Conservation (phyloP, 92 coral and sea anemone genomes). For the Zoanthus gigantus region DNA sequence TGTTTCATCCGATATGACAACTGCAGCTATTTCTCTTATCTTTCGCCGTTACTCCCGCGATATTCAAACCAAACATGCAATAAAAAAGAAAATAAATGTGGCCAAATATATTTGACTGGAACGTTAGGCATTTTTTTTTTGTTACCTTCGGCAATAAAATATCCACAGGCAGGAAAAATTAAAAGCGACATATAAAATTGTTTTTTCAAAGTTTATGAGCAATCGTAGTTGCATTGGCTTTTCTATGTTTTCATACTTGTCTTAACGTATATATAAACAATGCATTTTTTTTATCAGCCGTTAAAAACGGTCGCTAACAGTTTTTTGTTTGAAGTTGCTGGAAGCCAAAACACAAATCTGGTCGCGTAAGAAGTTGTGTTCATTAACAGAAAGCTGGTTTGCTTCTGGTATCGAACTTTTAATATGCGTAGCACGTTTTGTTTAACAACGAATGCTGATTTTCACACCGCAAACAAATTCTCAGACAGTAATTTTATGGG, state of each 20-base stretch:
- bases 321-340: neutral
- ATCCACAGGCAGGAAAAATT: neutral
- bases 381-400: neutral
- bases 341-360: neutral
- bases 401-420: neutral
- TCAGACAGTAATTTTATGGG: conserved; percentile 15
- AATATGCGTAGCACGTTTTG: conserved; percentile 17
- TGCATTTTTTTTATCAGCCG: neutral
- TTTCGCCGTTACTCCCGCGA: neutral
- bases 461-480: conserved; percentile 13
- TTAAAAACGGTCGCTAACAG: neutral
- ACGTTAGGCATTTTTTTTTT: neutral
- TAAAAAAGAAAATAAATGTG: neutral
- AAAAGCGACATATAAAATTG: neutral
- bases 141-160: neutral
- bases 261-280: neutral
- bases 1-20: neutral
- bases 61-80: neutral
- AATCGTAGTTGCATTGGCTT: neutral
- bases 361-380: neutral
- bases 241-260: neutral
- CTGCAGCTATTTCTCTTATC: neutral
- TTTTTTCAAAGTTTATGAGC: neutral
- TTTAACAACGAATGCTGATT: neutral
- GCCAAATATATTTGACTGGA: neutral